phyloP scores from a whole-genome alignment of 2,113 vertebrate species.

The Gallinago media region DNA sequence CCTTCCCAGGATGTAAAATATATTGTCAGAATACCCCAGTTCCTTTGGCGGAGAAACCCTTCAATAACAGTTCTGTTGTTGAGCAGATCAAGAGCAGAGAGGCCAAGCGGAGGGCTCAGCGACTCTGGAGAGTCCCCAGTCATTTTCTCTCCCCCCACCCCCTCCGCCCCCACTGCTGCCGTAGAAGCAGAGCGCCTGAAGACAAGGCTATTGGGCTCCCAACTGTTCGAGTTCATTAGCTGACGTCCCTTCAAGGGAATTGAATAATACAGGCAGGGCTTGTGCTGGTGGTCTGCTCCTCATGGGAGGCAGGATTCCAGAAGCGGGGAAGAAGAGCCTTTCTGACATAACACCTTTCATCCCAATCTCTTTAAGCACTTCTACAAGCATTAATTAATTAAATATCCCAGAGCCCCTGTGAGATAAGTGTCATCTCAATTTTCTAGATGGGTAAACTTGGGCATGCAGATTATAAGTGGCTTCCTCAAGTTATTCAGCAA shows the following conservation, averaged over 20 bases:
- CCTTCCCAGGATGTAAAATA: not conserved
- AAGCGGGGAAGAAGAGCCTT: constrained; percentile 1
- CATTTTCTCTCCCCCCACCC: not conserved
- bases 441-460: constrained; percentile 52
- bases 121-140: not conserved
- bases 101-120: not conserved
- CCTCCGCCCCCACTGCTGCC: accelerated
- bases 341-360: constrained; percentile 46
- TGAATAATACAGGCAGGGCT: not conserved
- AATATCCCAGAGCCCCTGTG: constrained; percentile 32
- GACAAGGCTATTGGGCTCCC: not conserved
- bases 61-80: not conserved
- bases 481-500: constrained; percentile 25
- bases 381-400: constrained; percentile 62
- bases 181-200: not conserved
- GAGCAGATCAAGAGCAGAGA: not conserved
- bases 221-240: constrained; percentile 5
- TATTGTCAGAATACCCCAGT: not conserved
- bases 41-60: not conserved
- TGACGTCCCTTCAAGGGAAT: not conserved
- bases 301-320: constrained; percentile 28
- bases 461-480: constrained; percentile 30
- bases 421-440: constrained; percentile 56
- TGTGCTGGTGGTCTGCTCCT: constrained; percentile 41
- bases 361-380: constrained; percentile 35